Conservation (phyloP, 2,113 vertebrate species). For the Agelaius tricolor region DNA sequence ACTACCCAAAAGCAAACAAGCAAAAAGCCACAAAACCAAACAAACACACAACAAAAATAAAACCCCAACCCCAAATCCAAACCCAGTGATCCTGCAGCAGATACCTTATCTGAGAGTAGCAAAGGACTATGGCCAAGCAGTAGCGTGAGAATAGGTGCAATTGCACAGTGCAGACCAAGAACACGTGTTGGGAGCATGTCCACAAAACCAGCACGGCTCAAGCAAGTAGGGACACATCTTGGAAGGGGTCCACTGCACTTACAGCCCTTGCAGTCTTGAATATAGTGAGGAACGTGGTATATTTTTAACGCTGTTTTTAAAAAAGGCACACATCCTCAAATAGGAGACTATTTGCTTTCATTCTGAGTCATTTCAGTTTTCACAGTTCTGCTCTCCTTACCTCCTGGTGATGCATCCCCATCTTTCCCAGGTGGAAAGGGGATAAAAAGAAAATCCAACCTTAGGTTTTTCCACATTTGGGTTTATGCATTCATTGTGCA, state of each 20-base stretch:
- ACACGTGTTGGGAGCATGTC: background rate
- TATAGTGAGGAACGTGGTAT: rapidly evolving
- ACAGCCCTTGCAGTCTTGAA: background rate
- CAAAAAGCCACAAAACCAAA: background rate
- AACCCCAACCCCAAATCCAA: background rate
- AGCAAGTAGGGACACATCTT: background rate
- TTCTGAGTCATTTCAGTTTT: background rate
- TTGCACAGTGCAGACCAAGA: background rate
- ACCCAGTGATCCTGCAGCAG: background rate
- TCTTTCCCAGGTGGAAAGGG: background rate
- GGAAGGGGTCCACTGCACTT: background rate
- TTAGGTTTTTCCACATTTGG: background rate
- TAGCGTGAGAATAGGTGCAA: background rate
- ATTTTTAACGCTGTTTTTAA: background rate
- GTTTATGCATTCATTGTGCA: rapidly evolving
- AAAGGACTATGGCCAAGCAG: background rate
- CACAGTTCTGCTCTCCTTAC: background rate
- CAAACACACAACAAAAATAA: background rate
- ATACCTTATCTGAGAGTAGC: background rate
- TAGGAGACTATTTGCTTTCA: background rate
- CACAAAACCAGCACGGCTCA: background rate
- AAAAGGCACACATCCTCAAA: background rate
- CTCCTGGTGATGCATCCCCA: rapidly evolving
- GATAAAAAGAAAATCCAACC: background rate
- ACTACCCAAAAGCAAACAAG: background rate